Evolutionary conservation across 2,888 invertebrate species (phyloP), one percentile per base, ranked within the genome.

Genomic region (Diarsia rubi): DNA sequence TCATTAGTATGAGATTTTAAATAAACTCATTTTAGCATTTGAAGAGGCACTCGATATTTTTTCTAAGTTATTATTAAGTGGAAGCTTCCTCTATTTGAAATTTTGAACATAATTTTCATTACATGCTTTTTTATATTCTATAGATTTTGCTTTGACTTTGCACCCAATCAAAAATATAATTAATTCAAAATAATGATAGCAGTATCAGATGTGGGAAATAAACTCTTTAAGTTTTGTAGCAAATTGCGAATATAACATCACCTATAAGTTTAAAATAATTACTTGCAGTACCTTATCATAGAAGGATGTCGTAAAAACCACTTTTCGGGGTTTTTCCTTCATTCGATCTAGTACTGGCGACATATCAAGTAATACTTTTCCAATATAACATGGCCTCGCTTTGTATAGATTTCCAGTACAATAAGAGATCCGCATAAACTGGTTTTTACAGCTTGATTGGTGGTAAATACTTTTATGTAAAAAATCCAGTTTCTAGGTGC

Each of bases 121-220:
- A n/a, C 21, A 5, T n/a, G 0, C 21, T n/a, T 62, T 62, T 65
- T 37, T 24, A 37, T 47, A 49, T 19, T 45, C 8, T 12, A 44
- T 4, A 14, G 11, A 66, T 31, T 37, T 59, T 52, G 14, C 14
- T 47, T 71, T 77, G 65, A 75, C 42, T 64, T 75, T 66, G 65
- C 49, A 75, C 54, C 54, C 72, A 81, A 72, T 69, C 60, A 72
- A 67, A 52, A n/a, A n/a, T n/a, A n/a, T n/a, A n/a, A 76, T n/a
- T 31, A 5, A 68, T 71, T 47, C n/a, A 71, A 80, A 5, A 68
- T 57, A 57, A 66, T 73, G 59, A 79, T 73, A 19, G 3, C 42
- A 11, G 19, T 31, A 67, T 68, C 0, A 4, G 37, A 64, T 52
- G 24, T 70, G 27, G 21, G 16, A 57, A 69, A 59, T 75, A 69